These are phyloP conservation scores for Prionace glauca DNA, from an alignment of 2,797 vertebrate genomes.

Conservation along the genomic window DNA sequence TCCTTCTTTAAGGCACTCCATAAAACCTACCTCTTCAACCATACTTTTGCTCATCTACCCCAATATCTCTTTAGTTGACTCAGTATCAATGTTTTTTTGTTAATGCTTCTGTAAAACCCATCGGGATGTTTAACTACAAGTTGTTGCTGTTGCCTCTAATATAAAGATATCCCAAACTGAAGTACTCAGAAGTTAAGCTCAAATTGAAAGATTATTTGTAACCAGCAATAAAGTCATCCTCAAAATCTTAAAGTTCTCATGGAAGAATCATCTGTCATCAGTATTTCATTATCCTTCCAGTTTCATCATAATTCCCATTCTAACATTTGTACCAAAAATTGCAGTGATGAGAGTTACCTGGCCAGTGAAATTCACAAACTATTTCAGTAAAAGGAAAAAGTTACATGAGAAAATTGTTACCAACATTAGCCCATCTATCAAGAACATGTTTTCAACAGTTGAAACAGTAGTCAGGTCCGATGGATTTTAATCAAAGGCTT, in stretches of 20 bases:
- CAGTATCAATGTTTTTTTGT: not conserved
- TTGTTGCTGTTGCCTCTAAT: not conserved
- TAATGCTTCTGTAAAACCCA: not conserved
- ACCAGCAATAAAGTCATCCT: constrained; percentile 35
- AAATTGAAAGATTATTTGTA: constrained; percentile 36
- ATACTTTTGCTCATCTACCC: not conserved
- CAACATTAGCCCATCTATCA: constrained; percentile 52
- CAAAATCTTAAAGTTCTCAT: constrained; percentile 35
- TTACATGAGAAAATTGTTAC: constrained; percentile 43
- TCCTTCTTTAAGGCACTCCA: too few species aligned
- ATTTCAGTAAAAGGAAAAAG: constrained; percentile 34
- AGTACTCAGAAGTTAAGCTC: not conserved
- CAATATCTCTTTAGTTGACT: not conserved
- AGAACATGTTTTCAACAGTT: constrained; percentile 56
- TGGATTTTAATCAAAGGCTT: constrained; percentile 53
- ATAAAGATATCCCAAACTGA: not conserved
- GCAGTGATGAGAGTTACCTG: constrained; percentile 40
- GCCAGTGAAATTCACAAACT: constrained; percentile 40
- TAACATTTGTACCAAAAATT: constrained; percentile 40
- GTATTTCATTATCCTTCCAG: constrained; percentile 48
- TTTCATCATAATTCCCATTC: constrained; percentile 40
- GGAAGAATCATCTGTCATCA: constrained; percentile 37
- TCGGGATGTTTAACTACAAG: not conserved
- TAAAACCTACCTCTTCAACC: not conserved
- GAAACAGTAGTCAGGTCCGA: constrained; percentile 56